Conservation (phyloP, 30 jellyfish, hydroid and myxozoan species). For the Catostylus mosaicus region DNA sequence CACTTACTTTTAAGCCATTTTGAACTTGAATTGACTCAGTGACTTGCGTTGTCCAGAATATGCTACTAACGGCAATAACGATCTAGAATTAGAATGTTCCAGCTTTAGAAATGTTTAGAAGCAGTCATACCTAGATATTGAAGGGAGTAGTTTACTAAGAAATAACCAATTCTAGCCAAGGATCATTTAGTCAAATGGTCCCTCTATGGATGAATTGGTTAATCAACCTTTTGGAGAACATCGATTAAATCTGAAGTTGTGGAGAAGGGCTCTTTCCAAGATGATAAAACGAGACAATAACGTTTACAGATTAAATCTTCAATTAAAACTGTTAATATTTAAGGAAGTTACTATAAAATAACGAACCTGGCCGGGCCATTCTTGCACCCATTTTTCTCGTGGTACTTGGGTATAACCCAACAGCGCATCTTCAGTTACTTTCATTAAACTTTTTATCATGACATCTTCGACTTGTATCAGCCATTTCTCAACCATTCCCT, state of each 20-base stretch:
- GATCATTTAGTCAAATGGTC: slow-evolving; percentile 97
- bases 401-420: slow-evolving; percentile 91
- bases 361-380: slow-evolving; percentile 99
- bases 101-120: too few species aligned
- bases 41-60: slow-evolving; percentile 95
- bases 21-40: slow-evolving; percentile 77
- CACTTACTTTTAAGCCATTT: slow-evolving; percentile 69
- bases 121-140: too few species aligned
- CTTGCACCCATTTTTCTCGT: slow-evolving; percentile 95
- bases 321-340: too few species aligned
- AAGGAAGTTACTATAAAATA: too few species aligned
- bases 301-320: too few species aligned
- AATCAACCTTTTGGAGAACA: too few species aligned
- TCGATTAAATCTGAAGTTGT: too few species aligned
- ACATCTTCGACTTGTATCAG: slow-evolving; percentile 94
- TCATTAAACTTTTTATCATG: slow-evolving; percentile 89
- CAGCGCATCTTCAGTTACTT: slow-evolving; percentile 79
- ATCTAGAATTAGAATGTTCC: slow-evolving; percentile 71
- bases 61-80: slow-evolving; percentile 97
- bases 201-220: slow-evolving; percentile 62
- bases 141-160: too few species aligned
- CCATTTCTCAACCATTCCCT: slow-evolving; percentile 99
- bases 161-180: too few species aligned
- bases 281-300: too few species aligned
- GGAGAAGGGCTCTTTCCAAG: too few species aligned